Base-by-base conservation (phyloP, 2,113 vertebrate species). In the Hydrolagus affinis region DNA sequence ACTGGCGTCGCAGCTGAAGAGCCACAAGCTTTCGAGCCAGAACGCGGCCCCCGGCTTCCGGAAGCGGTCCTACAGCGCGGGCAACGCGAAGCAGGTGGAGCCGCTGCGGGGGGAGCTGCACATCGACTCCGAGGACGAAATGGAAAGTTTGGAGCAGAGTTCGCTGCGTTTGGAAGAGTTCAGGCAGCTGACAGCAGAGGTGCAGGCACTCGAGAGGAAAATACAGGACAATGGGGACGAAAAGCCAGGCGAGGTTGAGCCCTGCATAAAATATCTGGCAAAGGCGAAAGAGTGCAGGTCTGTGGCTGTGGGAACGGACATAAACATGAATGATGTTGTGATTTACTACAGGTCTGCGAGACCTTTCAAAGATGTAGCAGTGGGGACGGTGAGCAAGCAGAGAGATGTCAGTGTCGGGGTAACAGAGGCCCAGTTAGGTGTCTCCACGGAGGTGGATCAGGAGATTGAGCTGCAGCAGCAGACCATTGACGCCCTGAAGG, bases 401-500 rank as follows among this genome's bases (percentile, higher is more conserved):
- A 94, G 87, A 86, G 94, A 92, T 85, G 85, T 87, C 10, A 91
- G 92, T 0, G 92, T 96, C 15, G 92, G 93, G 0, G 97, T 99
- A 86, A 96, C 95, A 0, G 97, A 99, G 87, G 92, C 94, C 70
- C 95, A 98, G 95, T 94, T 99, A 57, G 97, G 97, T n/a, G 87
- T 96, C 87, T 94, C 93, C 2, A 95, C 92, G 0, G 97, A 98
- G 72, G 93, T 89, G 0, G 97, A 98, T 89, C 92, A 90, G 0
- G 97, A 98, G 92, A 93, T 98, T 11, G 97, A 98, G 87, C 94
- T 97, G 80, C 97, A 98, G 87, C 96, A 98, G 87, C 96, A 98
- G 89, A 96, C 96, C 86, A 98, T 98, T 0, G 96, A 98, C 44
- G 90, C 94, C 7, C 92, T 99, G 64, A 98, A 97, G 86, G 96